Conservation (phyloP, 92 coral and sea anemone genomes). For the Phenganax subtilis region DNA sequence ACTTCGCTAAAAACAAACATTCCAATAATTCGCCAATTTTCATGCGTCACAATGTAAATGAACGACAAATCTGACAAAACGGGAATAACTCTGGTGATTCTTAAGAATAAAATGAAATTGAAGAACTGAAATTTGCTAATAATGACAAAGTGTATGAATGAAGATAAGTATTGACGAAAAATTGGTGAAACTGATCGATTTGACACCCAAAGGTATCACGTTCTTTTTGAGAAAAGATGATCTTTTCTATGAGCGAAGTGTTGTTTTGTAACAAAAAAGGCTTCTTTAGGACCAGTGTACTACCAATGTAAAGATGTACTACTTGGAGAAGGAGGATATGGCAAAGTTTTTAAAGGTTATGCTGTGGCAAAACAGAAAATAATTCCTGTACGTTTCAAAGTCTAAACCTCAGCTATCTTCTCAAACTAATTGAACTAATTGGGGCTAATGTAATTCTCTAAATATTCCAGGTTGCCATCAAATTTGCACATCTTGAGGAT, state of each 20-base stretch:
- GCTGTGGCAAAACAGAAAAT: neutral
- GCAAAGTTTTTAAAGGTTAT: conserved; percentile 19
- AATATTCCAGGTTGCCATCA: conserved; percentile 22
- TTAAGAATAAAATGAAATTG: neutral
- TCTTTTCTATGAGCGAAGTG: neutral
- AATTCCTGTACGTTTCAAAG: conserved; percentile 14
- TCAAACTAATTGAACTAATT: neutral
- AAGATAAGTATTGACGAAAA: neutral
- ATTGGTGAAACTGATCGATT: conserved; percentile 8
- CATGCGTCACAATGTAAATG: too few species aligned
- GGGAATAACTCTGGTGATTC: too few species aligned
- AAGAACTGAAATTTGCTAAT: neutral
- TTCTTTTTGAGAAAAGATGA: neutral
- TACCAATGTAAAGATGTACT: conserved; percentile 26
- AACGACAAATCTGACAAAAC: too few species aligned
- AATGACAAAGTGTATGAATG: too few species aligned
- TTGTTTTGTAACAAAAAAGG: neutral
- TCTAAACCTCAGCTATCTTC: neutral
- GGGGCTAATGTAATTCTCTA: neutral
- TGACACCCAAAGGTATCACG: conserved; percentile 26
- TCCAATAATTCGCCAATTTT: too few species aligned
- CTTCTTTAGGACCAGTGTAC: conserved; percentile 10
- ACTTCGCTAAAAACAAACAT: too few species aligned
- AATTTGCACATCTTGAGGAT: neutral
- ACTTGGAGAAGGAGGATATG: conserved; percentile 36